phyloP scores from a whole-genome alignment of 2,113 vertebrate species.

The Gasterosteus aculeatus region DNA sequence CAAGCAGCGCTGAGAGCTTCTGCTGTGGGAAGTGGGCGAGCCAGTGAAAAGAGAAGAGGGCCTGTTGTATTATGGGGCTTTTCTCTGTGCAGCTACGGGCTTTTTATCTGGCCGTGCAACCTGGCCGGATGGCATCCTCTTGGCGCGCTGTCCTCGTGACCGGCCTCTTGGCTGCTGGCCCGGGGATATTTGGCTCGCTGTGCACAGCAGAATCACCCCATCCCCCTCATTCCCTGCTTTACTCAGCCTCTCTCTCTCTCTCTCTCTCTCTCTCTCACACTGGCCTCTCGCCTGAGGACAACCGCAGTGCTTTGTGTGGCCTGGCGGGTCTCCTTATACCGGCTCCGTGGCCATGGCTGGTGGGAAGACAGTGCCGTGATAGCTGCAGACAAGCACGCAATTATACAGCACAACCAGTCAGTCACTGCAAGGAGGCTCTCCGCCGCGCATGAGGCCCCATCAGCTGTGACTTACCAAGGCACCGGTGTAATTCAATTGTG shows the following conservation, averaged over 20 bases:
- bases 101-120: slow-evolving; percentile 73
- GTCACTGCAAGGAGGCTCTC: slow-evolving; percentile 57
- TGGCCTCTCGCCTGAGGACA: slow-evolving; percentile 71
- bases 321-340: slow-evolving; percentile 53
- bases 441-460: slow-evolving; percentile 62
- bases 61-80: slow-evolving; percentile 41
- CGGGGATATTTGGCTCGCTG: slow-evolving; percentile 68
- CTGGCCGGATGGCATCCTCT: slow-evolving; percentile 68
- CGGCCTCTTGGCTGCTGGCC: slow-evolving; percentile 68
- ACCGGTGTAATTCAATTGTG: slow-evolving; percentile 66
- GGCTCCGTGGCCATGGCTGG: slow-evolving; percentile 53
- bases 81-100: slow-evolving; percentile 48
- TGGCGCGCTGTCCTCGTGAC: slow-evolving; percentile 57
- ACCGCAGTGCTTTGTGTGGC: slow-evolving; percentile 72
- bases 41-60: slow-evolving; percentile 24
- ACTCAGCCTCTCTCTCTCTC: slow-evolving; percentile 18
- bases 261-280: slow-evolving; percentile 22
- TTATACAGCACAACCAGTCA: slow-evolving; percentile 50
- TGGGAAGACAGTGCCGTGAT: slow-evolving; percentile 55
- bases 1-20: neutral
- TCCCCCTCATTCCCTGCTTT: slow-evolving; percentile 63
- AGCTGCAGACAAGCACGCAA: slow-evolving; percentile 53
- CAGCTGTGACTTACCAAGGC: slow-evolving; percentile 65
- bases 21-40: slow-evolving; percentile 1
- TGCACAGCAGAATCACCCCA: slow-evolving; percentile 54